Percentiles rank a stretch among this genome's conserved stretches.
Evolutionary conservation across 2,113 vertebrate species (phyloP).

Genomic region (Ageneiosus marmoratus): DNA sequence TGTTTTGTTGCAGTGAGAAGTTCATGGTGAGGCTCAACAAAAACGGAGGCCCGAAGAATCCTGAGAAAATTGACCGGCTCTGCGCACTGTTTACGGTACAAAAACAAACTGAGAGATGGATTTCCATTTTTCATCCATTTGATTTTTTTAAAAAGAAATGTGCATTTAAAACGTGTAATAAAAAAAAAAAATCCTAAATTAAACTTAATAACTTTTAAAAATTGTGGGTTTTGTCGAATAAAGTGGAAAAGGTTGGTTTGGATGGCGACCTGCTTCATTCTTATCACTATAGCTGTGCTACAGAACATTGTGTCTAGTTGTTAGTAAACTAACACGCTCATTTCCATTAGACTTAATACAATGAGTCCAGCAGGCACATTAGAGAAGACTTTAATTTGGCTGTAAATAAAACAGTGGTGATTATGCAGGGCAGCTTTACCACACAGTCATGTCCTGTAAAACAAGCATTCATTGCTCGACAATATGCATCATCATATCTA

Average conservation of each 20-base stretch:
- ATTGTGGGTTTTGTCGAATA: neutral
- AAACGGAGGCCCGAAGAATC: slow-evolving; percentile 92
- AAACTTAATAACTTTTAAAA: neutral
- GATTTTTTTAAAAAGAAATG: neutral
- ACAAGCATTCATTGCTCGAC: neutral
- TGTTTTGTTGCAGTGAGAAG: slow-evolving; percentile 83
- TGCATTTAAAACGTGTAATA: neutral
- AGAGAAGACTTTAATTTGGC: neutral
- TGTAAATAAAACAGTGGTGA: neutral
- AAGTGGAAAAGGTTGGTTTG: neutral
- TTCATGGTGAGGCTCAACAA: slow-evolving; percentile 98
- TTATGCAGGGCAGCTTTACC: neutral
- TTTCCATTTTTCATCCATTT: neutral
- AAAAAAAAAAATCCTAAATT: neutral
- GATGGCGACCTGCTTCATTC: neutral
- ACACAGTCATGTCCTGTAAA: neutral
- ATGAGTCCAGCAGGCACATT: neutral
- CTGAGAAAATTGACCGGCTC: slow-evolving; percentile 92
- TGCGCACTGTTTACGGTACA: slow-evolving; percentile 94
- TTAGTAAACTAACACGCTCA: neutral
- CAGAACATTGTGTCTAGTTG: neutral
- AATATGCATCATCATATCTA: neutral
- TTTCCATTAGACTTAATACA: slow-evolving; percentile 14
- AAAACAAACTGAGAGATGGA: neutral
- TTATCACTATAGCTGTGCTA: neutral